Base-by-base conservation (phyloP, 64 coral and sea anemone species). In the Stichodactyla helianthus region DNA sequence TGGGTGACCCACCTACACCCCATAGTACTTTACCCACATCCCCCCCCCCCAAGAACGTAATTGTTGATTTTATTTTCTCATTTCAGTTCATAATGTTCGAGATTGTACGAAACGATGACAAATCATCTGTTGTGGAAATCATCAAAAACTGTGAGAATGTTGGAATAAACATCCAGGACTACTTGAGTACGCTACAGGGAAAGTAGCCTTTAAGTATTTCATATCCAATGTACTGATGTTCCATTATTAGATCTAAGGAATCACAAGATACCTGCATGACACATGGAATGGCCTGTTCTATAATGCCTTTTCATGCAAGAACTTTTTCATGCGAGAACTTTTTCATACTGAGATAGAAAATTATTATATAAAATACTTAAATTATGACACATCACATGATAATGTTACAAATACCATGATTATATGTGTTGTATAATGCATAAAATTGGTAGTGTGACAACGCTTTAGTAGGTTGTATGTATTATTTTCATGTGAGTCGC, bases 71-170 rank as follows among this genome's bases (percentile, higher is more conserved):
- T 31, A 27, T 65, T 68, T 56, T 61, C 87, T 62, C n/a, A 50
- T 97, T 88, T 78, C 92, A 97, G 95, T 97, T 91, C 87, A 85
- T 97, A n/a, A 97, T 97, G 95, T 97, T 97, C 54, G 95, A 93
- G 82, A 85, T 97, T 59, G 91, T 91, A 51, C 86, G 74, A 58
- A 84, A 89, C 62, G 84, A 87, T 74, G 52, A 58, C 82, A 84
- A 62, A 52, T 51, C 86, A 25, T 81, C 82, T 50, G 89, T 97
- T 53, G 79, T 64, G 28, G 89, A 82, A 78, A 97, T 93, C 65
- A 58, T 93, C 79, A 56, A 90, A 17, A 77, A 77, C 44, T 86
- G 92, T 79, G 77, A 83, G 50, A 55, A 91, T 58, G 65, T 93
- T 19, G 95, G 89, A 81, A 50, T 97, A 65, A 86, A 97, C 23